phyloP scores from a whole-genome alignment of 2,888 invertebrate species.

The Heliconius ismenius region DNA sequence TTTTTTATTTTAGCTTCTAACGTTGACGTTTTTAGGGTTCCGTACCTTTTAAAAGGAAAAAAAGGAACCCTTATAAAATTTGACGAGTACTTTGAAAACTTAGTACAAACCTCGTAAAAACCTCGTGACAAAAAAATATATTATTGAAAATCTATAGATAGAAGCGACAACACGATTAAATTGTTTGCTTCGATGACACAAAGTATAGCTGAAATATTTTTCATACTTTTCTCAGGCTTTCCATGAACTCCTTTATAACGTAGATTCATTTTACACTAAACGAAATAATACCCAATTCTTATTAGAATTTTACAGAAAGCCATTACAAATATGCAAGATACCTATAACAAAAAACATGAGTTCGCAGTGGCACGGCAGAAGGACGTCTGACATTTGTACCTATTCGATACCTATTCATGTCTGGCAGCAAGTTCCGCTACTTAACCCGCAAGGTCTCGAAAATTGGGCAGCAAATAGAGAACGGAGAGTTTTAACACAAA shows the following conservation, averaged over 20 bases:
- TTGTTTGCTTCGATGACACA: not conserved
- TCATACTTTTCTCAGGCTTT: not conserved
- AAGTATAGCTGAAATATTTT: not conserved
- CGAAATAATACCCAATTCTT: too few relatives aligned
- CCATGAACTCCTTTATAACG: not conserved
- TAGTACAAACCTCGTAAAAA: too few relatives aligned
- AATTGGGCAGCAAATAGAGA: not conserved
- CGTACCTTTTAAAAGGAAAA: too few relatives aligned
- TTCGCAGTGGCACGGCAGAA: not conserved
- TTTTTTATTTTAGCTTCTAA: not conserved
- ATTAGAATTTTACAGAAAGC: not conserved
- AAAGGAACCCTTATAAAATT: too few relatives aligned
- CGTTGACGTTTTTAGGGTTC: not conserved
- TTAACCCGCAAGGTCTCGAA: not conserved
- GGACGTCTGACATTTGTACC: not conserved
- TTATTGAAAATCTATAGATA: not conserved
- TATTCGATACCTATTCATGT: not conserved
- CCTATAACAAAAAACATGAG: not conserved
- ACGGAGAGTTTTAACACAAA: not conserved
- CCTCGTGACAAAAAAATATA: not conserved
- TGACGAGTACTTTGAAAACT: too few relatives aligned
- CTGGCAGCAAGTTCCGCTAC: not conserved
- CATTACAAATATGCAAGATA: not conserved
- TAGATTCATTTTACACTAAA: not conserved
- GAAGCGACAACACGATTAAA: not conserved